Evolutionary conservation across 2,888 invertebrate species (phyloP), one percentile per base, ranked within the genome.

Genomic region (Agrotis exclamationis): DNA sequence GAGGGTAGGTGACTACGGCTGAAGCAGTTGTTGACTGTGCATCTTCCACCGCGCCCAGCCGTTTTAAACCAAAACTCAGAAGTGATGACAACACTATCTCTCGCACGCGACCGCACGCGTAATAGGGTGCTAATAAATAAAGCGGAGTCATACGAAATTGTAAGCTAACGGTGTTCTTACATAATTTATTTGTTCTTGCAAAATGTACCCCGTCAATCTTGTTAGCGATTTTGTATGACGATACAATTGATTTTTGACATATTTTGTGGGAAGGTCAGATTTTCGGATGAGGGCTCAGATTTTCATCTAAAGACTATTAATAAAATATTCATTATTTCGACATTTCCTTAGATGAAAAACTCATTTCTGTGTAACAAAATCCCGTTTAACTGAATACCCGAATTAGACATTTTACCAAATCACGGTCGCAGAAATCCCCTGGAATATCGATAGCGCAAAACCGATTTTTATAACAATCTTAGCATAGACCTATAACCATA

Each of bases 41-140:
- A 44, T 54, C 39, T 9, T 56, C 28, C 62, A n/a, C 45, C 33
- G 1, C 18, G 7, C 59, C 22, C 33, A 58, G 79, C 60, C 68
- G 62, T 76, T 85, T 76, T 85, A 80, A 83, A 79, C 76, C 9
- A 47, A 74, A 57, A 54, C 57, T 62, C 51, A 44, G 22, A 16
- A 33, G 22, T 60, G 63, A 78, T 84, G 80, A 76, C 82, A 78
- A 85, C 84, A 85, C 90, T 88, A 79, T 87, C 83, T 88, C 79
- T 86, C 86, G 71, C 85, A 58, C 78, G 9, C 39, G 39, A 2
- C 86, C 86, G 71, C 85, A 74, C 80, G 82, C 88, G 90, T 91
- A 93, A 93, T 86, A 83, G 74, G 84, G 94, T 95, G 95, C 93
- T 96, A 96, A 96, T 95, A 79, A 87, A 88, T 85, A 85, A 85